Conservation (phyloP, 2,797 vertebrate genomes). For the Epinephelus coioides region DNA sequence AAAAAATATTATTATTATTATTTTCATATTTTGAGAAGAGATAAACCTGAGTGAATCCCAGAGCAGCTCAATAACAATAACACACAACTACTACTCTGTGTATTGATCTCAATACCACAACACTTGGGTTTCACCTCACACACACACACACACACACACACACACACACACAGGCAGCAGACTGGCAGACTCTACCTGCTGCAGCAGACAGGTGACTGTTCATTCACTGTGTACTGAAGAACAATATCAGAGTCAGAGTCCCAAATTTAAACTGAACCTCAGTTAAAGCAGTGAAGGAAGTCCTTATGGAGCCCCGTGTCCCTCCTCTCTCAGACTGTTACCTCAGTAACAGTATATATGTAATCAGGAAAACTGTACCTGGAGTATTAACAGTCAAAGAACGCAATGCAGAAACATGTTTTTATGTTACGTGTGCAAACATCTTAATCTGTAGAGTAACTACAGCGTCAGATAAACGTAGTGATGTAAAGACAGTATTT, state of each 20-base stretch:
- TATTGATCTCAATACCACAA: slow-evolving; percentile 31
- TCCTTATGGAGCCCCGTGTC: not conserved
- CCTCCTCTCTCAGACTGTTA: not conserved
- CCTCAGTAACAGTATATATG: not conserved
- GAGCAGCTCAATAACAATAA: slow-evolving; percentile 3
- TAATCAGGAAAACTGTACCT: too few species aligned
- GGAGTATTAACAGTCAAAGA: too few species aligned
- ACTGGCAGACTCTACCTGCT: slow-evolving; percentile 9
- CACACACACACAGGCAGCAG: slow-evolving; percentile 11
- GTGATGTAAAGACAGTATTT: not conserved
- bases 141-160: slow-evolving; percentile 6
- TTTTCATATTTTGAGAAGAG: not conserved
- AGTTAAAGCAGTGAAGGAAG: not conserved
- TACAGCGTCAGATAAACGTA: not conserved
- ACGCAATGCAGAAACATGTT: too few species aligned
- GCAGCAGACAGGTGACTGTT: slow-evolving; percentile 6
- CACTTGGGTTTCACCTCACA: slow-evolving; percentile 32
- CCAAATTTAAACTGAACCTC: not conserved
- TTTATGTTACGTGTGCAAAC: too few species aligned
- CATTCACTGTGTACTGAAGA: not conserved
- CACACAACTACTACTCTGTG: slow-evolving; percentile 13
- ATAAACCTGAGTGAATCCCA: not conserved
- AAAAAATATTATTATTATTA: too few species aligned
- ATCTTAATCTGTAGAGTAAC: too few species aligned
- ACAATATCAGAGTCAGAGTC: not conserved